Conservation (phyloP, 2,888 invertebrate species). For the Tipula helvola region DNA sequence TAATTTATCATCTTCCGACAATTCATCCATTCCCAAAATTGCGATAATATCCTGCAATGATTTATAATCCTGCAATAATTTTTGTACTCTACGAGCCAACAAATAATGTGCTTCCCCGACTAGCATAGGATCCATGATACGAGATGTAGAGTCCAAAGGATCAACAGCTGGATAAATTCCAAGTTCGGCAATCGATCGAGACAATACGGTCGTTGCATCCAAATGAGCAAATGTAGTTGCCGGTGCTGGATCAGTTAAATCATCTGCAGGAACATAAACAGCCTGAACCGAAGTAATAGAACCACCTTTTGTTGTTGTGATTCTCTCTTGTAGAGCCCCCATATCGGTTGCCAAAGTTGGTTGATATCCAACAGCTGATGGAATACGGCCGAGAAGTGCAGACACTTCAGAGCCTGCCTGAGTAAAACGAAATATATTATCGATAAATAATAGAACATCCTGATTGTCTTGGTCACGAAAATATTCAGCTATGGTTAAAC, state of each 20-base stretch:
- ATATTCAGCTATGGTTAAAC: conserved; percentile 85
- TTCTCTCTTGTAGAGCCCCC: conserved; percentile 94
- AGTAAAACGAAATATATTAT: conserved; percentile 92
- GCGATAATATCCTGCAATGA: conserved; percentile 82
- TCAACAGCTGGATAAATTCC: conserved; percentile 92
- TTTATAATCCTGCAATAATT: conserved; percentile 74
- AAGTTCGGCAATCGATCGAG: conserved; percentile 83
- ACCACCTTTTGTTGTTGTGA: conserved; percentile 88
- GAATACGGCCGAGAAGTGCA: conserved; percentile 87
- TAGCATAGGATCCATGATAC: conserved; percentile 87
- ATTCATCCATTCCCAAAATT: conserved; percentile 86
- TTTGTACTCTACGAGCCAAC: conserved; percentile 81
- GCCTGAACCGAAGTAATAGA: conserved; percentile 94
- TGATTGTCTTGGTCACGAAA: conserved; percentile 92
- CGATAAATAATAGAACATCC: conserved; percentile 88
- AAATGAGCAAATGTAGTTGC: conserved; percentile 93
- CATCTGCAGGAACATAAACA: conserved; percentile 90
- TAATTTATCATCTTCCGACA: conserved; percentile 90
- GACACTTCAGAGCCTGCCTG: conserved; percentile 85
- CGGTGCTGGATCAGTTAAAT: conserved; percentile 92
- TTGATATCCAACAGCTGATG: conserved; percentile 90
- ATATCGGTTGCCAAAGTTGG: conserved; percentile 92
- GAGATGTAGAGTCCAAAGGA: conserved; percentile 85
- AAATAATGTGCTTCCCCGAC: conserved; percentile 83
- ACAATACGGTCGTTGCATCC: conserved; percentile 89